phyloP scores from a whole-genome alignment of 2,797 vertebrate genomes.

The Megaceryle alcyon region DNA sequence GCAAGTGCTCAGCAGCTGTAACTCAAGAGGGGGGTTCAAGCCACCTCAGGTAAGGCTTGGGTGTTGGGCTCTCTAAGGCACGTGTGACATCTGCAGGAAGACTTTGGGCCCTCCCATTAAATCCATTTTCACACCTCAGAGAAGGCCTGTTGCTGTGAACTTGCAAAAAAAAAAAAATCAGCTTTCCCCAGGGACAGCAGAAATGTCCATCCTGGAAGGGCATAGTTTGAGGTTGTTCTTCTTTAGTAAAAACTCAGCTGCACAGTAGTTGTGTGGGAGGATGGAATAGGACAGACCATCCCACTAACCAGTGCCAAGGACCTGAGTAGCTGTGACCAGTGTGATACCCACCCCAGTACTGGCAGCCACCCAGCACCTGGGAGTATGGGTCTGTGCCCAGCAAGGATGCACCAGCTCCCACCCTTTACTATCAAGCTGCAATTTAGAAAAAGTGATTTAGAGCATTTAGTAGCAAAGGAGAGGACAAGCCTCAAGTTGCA shows the following conservation, averaged over 20 bases:
- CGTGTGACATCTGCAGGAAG: accelerated
- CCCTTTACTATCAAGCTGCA: too few relatives aligned
- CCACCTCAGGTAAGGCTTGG: accelerated
- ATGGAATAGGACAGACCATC: accelerated
- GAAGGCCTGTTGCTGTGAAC: too few relatives aligned
- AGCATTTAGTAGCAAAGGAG: background rate
- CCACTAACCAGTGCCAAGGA: background rate
- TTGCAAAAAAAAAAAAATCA: background rate
- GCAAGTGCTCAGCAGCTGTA: background rate
- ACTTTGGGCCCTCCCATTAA: background rate
- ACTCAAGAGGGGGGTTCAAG: accelerated
- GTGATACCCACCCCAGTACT: background rate
- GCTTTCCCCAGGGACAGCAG: background rate
- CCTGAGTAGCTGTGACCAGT: background rate
- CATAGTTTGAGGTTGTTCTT: accelerated
- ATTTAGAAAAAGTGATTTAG: background rate
- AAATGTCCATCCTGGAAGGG: accelerated
- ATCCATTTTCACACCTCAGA: background rate
- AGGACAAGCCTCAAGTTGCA: background rate
- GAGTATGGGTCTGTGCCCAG: background rate
- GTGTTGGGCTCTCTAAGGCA: background rate
- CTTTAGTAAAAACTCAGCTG: accelerated
- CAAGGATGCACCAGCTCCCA: background rate
- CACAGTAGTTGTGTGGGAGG: accelerated
- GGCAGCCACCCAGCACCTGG: background rate